Evolutionary conservation across 2,113 vertebrate species (phyloP).

Genomic region (Brachyhypopomus gauderio): DNA sequence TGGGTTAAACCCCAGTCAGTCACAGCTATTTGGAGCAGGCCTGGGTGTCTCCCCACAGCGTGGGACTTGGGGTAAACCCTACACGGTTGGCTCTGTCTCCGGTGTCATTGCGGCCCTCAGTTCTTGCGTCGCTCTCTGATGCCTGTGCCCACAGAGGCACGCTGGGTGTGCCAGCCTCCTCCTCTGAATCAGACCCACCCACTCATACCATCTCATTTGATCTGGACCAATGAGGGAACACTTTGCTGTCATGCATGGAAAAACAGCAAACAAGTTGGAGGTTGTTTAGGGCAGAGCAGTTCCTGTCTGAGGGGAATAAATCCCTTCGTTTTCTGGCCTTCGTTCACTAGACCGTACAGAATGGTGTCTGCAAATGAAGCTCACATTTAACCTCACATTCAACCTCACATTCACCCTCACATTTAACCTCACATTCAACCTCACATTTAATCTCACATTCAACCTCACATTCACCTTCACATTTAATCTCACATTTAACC

Average conservation of each 20-base stretch:
- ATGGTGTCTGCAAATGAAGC: neutral
- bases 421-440: too few relatives aligned
- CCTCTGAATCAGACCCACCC: conserved; percentile 54
- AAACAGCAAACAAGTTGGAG: conserved; percentile 72
- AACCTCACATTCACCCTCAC: too few relatives aligned
- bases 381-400: too few relatives aligned
- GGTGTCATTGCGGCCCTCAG: conserved; percentile 43
- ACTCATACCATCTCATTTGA: conserved; percentile 60
- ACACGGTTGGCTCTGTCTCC: conserved; percentile 41
- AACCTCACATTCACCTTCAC: too few relatives aligned
- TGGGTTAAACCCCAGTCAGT: conserved; percentile 57
- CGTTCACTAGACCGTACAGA: conserved; percentile 16
- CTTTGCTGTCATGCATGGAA: conserved; percentile 58
- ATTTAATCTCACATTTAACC: too few relatives aligned
- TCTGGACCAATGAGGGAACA: conserved; percentile 69
- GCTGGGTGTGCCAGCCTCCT: conserved; percentile 58
- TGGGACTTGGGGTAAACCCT: conserved; percentile 61
- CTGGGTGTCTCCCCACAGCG: conserved; percentile 50
- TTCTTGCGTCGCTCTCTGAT: conserved; percentile 64
- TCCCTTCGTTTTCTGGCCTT: conserved; percentile 16
- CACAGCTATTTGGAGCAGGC: conserved; percentile 69
- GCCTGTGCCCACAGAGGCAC: conserved; percentile 61
- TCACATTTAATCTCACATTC: too few relatives aligned
- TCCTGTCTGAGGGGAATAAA: conserved; percentile 62
- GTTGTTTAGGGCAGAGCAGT: conserved; percentile 70